Evolutionary conservation across 2,888 invertebrate species (phyloP).

Genomic region (Carpatolechia fugitivella): DNA sequence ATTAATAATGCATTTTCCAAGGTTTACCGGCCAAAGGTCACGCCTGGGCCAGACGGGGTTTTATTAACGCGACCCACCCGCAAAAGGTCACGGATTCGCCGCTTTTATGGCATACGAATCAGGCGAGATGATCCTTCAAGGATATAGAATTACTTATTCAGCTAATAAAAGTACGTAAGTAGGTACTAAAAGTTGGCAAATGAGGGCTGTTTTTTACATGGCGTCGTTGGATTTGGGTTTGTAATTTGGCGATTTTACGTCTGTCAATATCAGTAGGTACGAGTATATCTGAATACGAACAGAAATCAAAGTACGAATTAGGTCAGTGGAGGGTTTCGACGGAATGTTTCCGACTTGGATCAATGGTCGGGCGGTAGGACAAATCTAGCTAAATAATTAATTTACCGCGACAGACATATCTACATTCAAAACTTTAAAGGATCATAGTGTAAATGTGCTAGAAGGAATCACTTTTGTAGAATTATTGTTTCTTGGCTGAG

Average conservation of each 20-base stretch:
- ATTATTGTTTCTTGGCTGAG: no score
- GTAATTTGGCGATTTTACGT: background rate
- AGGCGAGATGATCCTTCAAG: background rate
- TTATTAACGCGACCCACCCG: conserved; percentile 47
- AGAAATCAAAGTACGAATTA: conserved; percentile 4
- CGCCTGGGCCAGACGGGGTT: conserved; percentile 47
- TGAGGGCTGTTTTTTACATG: background rate
- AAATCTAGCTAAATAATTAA: background rate
- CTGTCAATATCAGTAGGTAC: background rate
- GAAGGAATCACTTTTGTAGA: no score
- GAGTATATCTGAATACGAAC: background rate
- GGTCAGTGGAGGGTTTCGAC: background rate
- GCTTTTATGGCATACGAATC: conserved; percentile 34
- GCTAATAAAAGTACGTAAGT: conserved; percentile 1
- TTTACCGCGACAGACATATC: background rate
- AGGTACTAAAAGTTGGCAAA: background rate
- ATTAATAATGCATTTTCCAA: conserved; percentile 58
- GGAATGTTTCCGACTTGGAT: background rate
- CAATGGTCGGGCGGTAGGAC: conserved; percentile 20
- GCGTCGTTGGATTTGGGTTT: background rate
- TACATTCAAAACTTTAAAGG: background rate
- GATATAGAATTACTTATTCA: conserved; percentile 7
- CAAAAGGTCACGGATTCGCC: conserved; percentile 56
- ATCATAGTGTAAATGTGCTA: no score
- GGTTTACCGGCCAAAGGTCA: conserved; percentile 56